Base-by-base conservation (phyloP, 2,888 invertebrate species). In the Pristionchus maxplancki region DNA sequence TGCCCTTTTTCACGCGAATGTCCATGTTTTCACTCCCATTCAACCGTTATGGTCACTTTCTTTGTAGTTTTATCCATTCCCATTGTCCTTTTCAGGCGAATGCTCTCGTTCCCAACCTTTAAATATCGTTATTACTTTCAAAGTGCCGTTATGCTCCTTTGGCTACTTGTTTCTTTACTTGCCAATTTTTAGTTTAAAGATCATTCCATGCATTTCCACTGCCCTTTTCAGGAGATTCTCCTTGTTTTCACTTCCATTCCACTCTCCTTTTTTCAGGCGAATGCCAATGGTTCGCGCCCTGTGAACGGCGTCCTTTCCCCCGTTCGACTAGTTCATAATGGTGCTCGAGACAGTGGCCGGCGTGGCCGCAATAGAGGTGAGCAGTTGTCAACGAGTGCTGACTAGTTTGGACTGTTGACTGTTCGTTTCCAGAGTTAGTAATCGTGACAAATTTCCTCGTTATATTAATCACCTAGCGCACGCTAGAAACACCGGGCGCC, bases 271-370 rank as follows among this genome's bases (percentile, higher is more conserved):
- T 78, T 17, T 31, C 50, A 83, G 53, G 53, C 34, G 37, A 83
- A 53, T 53, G 50, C 34, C 34, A 53, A 24, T 53, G 20, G 53
- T 53, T 40, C 20, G 13, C 34, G 82, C 20, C 82, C 82, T 13
- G 15, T 48, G 31, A 53, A 31, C 34, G 82, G 31, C 53, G 50
- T 53, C 15, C 37, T 53, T 53, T 13, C 5, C 15, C 4, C 24
- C 34, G 20, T 6, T 44, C 34, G 9, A 50, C 17, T 31, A 83
- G 53, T 34, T 28, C 50, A 34, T 24, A 24, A 85, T 85, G 85
- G 85, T 85, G 2, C 64, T 85, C 37, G 85, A 85, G 44, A 85
- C 85, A 11, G 40, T 85, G n/a, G 64, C 85, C 0, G 64, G 85
- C 3, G 85, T 64, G 17, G 85, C 64, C 5, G 44, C 40, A 6